Conservation (phyloP, 2,113 vertebrate species). For the Nettapus auritus region DNA sequence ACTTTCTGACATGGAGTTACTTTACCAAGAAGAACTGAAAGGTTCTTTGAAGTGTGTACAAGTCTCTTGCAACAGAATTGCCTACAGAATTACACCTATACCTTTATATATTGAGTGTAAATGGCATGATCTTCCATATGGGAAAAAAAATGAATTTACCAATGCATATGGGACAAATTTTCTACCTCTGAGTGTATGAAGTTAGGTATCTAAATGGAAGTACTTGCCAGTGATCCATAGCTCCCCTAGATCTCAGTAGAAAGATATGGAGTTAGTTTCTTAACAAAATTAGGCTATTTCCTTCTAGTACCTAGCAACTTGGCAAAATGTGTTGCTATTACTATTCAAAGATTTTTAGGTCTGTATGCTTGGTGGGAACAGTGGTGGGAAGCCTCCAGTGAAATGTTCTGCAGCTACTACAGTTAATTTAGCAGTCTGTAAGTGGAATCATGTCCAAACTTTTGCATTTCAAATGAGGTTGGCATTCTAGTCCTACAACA, state of each 20-base stretch:
- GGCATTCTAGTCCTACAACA: slow-evolving; percentile 3
- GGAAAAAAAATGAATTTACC: neutral
- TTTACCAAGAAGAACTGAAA: slow-evolving; percentile 47
- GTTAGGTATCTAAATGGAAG: neutral
- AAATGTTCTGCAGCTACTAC: neutral
- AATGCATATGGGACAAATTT: neutral
- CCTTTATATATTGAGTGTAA: slow-evolving; percentile 23
- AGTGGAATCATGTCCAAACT: neutral
- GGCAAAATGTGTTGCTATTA: slow-evolving; percentile 3
- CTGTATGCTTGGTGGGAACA: slow-evolving; percentile 24
- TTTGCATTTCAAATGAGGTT: neutral
- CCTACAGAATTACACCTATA: neutral
- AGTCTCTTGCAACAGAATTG: slow-evolving; percentile 5
- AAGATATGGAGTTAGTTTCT: neutral
- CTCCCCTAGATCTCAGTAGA: neutral
- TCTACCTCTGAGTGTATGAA: neutral
- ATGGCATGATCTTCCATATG: neutral
- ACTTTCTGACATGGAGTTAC: slow-evolving; percentile 35
- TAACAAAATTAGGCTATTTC: neutral
- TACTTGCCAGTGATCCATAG: neutral
- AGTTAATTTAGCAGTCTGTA: slow-evolving; percentile 33
- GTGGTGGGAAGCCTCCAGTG: slow-evolving; percentile 29
- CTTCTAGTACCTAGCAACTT: neutral
- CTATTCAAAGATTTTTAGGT: slow-evolving; percentile 22
- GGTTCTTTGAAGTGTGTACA: slow-evolving; percentile 23